Base-by-base conservation (phyloP, 2,888 invertebrate species). In the Gasteruption jaculator region DNA sequence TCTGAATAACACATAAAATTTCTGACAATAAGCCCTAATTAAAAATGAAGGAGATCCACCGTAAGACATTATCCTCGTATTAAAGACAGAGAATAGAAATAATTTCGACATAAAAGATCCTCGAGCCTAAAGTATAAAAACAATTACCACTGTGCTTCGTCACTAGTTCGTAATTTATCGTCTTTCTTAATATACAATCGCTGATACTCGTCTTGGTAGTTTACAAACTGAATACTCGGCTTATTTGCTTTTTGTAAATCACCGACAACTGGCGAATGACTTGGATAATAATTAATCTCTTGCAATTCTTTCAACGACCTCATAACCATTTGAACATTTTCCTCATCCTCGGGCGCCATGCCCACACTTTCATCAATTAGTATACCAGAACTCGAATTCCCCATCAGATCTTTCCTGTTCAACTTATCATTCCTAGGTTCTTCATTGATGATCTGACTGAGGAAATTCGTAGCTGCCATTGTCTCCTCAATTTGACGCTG, bases 391-490 rank as follows among this genome's bases (percentile, higher is more conserved):
- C 8, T 6, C 35, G 7, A 18, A 11, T 3, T 11, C 34, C 26
- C 12, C 27, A 20, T 22, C 10, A 43, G 15, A 10, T 65, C 63
- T 46, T 65, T 65, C 14, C 58, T 52, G 31, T 58, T 61, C 2
- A 61, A 62, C 4, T 44, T 35, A 6, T 49, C 41, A 5, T 47
- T 50, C n/a, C 60, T 56, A 2, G 45, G 44, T 39, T 63, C 63
- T 4, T 66, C 64, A 38, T 71, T 71, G 31, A 71, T 71, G 27
- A 72, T 68, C 50, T 71, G 71, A 54, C 71, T 71, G n/a, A 73
- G 58, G 27, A 68, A 65, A 53, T 68, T 71, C 5, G 71, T 72
- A 11, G 73, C 73, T 2, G 72, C 71, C 41, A 68, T 64, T 3
- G 72, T 72, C 46, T 72, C 71, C 30, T 71, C 71, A 38, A 67